Evolutionary conservation across 1,140 invertebrate species (phyloP).

Genomic region (Lethrus apterus): DNA sequence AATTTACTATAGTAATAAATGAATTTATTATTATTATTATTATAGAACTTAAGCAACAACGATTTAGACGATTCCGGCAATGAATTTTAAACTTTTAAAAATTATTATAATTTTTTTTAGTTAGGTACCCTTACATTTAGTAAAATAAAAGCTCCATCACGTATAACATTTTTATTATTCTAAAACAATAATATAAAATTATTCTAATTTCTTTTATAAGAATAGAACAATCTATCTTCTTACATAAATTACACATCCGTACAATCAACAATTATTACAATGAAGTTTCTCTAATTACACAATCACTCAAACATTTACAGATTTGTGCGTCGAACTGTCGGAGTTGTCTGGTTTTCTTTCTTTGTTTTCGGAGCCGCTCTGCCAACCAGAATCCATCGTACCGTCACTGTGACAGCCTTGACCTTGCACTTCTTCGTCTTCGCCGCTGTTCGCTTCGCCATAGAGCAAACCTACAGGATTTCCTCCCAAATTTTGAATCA

Average conservation of each 20-base stretch:
- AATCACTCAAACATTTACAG: conserved; percentile 21
- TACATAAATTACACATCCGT: conserved; percentile 12
- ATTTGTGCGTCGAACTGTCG: conserved; percentile 17
- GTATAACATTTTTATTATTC: conserved; percentile 13
- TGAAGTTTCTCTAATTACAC: not conserved
- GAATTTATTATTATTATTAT: no score
- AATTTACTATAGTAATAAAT: no score
- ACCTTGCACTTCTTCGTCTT: conserved; percentile 33
- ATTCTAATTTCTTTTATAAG: conserved; percentile 12
- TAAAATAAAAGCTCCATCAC: no score
- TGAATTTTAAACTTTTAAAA: no score
- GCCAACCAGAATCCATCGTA: conserved; percentile 41
- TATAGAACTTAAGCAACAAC: no score
- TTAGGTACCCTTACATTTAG: no score
- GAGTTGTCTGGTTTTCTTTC: conserved; percentile 22
- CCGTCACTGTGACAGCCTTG: conserved; percentile 37
- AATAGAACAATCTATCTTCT: conserved; percentile 13
- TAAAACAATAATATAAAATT: conserved; percentile 14
- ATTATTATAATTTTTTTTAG: no score
- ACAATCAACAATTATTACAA: conserved; percentile 7
- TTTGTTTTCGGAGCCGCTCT: conserved; percentile 38
- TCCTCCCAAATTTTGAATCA: conserved; percentile 40
- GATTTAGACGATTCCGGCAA: no score
- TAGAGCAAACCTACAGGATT: conserved; percentile 38
- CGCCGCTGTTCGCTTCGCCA: conserved; percentile 32